Percentiles rank a stretch among this genome's conserved stretches.
phyloP scores from a whole-genome alignment of 2,113 vertebrate species.

The Myrmecobius fasciatus region DNA sequence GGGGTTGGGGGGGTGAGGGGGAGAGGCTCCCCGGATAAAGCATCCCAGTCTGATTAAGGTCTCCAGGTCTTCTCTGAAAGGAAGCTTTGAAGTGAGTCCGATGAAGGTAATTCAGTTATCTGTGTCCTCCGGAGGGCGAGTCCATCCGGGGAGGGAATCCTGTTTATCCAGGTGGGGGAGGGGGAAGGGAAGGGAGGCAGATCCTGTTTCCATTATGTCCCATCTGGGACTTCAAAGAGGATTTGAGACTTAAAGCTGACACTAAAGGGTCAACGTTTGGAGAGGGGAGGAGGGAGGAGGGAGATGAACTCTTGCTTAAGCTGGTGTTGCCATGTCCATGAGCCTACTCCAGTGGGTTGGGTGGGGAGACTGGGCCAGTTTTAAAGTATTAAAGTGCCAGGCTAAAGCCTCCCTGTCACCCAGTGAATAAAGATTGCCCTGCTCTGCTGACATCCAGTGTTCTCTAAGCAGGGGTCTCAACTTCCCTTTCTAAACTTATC shows the following conservation, averaged over 20 bases:
- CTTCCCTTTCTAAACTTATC: background rate
- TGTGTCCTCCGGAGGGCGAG: background rate
- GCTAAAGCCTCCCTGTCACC: background rate
- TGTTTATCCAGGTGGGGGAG: background rate
- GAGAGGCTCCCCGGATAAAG: background rate
- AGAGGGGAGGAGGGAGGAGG: background rate
- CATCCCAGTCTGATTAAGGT: conserved; percentile 4
- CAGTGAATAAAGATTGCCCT: background rate
- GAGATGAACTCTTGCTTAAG: background rate
- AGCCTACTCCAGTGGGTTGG: background rate
- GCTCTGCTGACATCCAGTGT: background rate
- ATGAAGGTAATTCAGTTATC: conserved; percentile 5
- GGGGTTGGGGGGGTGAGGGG: background rate
- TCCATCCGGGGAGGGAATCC: background rate
- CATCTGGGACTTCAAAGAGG: conserved; percentile 1
- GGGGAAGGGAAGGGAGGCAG: background rate
- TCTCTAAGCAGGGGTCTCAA: background rate
- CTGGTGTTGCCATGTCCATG: background rate
- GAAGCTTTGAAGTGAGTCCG: background rate
- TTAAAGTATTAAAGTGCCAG: background rate
- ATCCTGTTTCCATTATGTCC: conserved; percentile 1
- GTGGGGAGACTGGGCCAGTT: background rate
- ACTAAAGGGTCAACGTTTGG: conserved; percentile 1
- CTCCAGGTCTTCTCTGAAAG: background rate
- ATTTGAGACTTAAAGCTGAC: background rate